Percentiles rank a stretch among this genome's conserved stretches.
phyloP scores from a whole-genome alignment of 2,888 invertebrate genomes.

The Dusona sp. region DNA sequence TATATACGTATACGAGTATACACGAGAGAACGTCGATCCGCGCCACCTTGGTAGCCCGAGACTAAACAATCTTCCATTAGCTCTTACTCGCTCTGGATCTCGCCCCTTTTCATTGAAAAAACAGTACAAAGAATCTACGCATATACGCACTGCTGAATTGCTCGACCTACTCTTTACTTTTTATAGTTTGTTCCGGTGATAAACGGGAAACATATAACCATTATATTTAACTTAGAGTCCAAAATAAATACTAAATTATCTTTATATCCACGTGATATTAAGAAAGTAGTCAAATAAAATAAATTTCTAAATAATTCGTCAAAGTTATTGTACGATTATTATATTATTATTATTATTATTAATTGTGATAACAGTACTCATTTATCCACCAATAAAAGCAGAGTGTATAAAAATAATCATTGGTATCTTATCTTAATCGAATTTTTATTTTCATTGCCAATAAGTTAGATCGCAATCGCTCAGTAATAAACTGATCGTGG shows the following conservation, averaged over 20 bases:
- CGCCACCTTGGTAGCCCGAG: constrained; percentile 34
- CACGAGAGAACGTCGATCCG: constrained; percentile 1
- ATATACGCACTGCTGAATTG: constrained; percentile 35
- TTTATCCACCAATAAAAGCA: not conserved
- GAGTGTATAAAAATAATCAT: not conserved
- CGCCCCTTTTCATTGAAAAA: constrained; percentile 22
- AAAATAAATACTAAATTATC: not conserved
- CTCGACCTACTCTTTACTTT: constrained; percentile 47
- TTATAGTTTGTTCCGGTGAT: constrained; percentile 38
- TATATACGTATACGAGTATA: not conserved
- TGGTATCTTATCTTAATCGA: not conserved
- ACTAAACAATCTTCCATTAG: constrained; percentile 61
- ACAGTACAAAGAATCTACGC: constrained; percentile 46
- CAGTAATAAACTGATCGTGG: constrained; percentile 29
- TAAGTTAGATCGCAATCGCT: constrained; percentile 29
- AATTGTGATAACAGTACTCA: not conserved
- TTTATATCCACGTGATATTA: not conserved
- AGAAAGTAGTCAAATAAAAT: not conserved
- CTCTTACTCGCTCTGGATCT: constrained; percentile 36
- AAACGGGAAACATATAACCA: not conserved
- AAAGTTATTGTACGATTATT: not conserved
- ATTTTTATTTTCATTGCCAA: constrained; percentile 26
- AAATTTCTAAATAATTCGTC: not conserved
- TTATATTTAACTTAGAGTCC: not conserved
- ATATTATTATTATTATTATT: not conserved